Evolutionary conservation across 1,140 invertebrate genomes (phyloP).

Genomic region (Plectrocnemia conspersa): DNA sequence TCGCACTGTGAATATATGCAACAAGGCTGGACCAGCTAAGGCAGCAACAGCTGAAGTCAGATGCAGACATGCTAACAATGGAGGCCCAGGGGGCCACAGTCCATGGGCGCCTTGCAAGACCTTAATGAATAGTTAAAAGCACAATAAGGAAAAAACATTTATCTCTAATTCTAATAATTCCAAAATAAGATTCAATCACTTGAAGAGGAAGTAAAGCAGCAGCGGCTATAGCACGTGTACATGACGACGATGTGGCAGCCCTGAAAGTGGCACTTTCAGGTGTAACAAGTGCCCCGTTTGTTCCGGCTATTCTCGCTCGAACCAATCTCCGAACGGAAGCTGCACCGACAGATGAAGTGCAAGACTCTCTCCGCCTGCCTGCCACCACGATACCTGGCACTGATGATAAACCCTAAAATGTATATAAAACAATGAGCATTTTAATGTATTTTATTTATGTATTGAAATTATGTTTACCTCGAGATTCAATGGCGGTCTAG

Average conservation of each 20-base stretch:
- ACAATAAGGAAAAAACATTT: neutral
- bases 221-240: slow-evolving; percentile 56
- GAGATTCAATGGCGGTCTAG: slow-evolving; percentile 21
- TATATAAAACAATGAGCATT: neutral
- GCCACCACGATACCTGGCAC: slow-evolving; percentile 36
- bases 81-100: slow-evolving; percentile 41
- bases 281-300: slow-evolving; percentile 42
- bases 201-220: slow-evolving; percentile 60
- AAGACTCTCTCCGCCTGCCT: slow-evolving; percentile 56
- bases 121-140: slow-evolving; percentile 38
- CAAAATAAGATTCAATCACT: slow-evolving; percentile 34
- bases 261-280: slow-evolving; percentile 51
- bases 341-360: slow-evolving; percentile 62
- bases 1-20: slow-evolving; percentile 50
- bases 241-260: slow-evolving; percentile 48
- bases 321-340: slow-evolving; percentile 63
- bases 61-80: slow-evolving; percentile 49
- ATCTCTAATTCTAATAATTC: neutral
- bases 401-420: slow-evolving; percentile 5
- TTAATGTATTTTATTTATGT: neutral
- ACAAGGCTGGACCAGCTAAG: slow-evolving; percentile 48
- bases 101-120: slow-evolving; percentile 45
- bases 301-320: slow-evolving; percentile 50
- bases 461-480: slow-evolving; percentile 9
- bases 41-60: slow-evolving; percentile 47